Conservation (phyloP, 2,113 vertebrate species). For the Sarotherodon lohbergeri region DNA sequence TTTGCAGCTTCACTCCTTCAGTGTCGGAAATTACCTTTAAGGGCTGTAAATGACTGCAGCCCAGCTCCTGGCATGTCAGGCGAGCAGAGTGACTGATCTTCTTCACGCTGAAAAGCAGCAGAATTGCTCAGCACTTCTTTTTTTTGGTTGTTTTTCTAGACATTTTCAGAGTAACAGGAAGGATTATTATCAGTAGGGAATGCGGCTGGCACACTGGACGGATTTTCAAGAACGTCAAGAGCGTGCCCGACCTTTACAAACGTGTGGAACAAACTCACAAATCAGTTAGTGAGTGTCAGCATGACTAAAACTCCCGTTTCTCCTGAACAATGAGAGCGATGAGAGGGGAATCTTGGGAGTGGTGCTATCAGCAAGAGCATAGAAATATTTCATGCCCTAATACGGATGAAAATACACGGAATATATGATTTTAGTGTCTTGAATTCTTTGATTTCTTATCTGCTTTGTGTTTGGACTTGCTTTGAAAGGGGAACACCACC, state of each 20-base stretch:
- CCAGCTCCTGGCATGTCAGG: background rate
- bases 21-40: background rate
- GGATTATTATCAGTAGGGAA: constrained; percentile 35
- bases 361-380: constrained; percentile 6
- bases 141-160: background rate
- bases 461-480: constrained; percentile 25
- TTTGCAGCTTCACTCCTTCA: constrained; percentile 5
- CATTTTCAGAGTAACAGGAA: constrained; percentile 27
- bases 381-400: constrained; percentile 31
- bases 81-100: background rate
- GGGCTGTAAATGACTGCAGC: background rate
- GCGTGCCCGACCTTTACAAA: constrained; percentile 36
- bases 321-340: constrained; percentile 33
- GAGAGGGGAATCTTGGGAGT: constrained; percentile 34
- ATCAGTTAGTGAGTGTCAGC: constrained; percentile 31
- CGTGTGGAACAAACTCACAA: constrained; percentile 53
- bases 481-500: constrained; percentile 24
- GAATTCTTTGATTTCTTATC: constrained; percentile 30
- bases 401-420: constrained; percentile 10
- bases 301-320: constrained; percentile 19
- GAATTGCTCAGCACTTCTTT: background rate
- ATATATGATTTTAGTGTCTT: background rate
- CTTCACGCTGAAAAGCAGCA: background rate
- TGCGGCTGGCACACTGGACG: constrained; percentile 22
- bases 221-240: constrained; percentile 46